phyloP scores from a whole-genome alignment of 2,113 vertebrate genomes.

The Urocynchramus pylzowi region DNA sequence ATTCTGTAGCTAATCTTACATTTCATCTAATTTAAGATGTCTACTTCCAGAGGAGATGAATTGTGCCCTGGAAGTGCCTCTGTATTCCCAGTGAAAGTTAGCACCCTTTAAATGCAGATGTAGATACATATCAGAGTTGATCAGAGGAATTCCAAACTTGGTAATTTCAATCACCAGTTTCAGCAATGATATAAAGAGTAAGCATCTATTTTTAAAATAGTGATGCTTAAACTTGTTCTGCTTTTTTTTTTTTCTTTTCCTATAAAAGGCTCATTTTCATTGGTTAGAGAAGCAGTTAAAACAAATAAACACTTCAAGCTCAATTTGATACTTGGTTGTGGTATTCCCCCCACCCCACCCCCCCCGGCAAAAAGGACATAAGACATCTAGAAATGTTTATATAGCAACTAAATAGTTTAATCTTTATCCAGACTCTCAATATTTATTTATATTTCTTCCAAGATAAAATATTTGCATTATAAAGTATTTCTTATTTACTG shows the following conservation, averaged over 20 bases:
- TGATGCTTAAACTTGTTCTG: not conserved
- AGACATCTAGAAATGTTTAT: not conserved
- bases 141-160: not conserved
- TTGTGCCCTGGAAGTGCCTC: not conserved
- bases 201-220: constrained; percentile 4
- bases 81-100: not conserved
- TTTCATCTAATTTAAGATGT: not conserved
- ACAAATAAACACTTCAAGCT: not conserved
- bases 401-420: not conserved
- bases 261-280: not conserved
- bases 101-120: not conserved
- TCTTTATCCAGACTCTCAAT: not conserved
- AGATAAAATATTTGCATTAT: too few relatives aligned
- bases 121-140: not conserved
- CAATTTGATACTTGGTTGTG: not conserved
- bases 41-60: not conserved
- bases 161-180: not conserved
- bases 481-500: not conserved
- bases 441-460: not conserved
- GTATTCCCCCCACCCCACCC: too few relatives aligned
- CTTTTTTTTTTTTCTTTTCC: not conserved
- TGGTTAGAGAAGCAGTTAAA: not conserved
- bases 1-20: not conserved
- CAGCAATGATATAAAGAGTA: not conserved
- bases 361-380: not conserved